Percentiles rank a stretch among this genome's conserved stretches.
phyloP scores from a whole-genome alignment of 2,797 vertebrate genomes.

The Danio kyathit region DNA sequence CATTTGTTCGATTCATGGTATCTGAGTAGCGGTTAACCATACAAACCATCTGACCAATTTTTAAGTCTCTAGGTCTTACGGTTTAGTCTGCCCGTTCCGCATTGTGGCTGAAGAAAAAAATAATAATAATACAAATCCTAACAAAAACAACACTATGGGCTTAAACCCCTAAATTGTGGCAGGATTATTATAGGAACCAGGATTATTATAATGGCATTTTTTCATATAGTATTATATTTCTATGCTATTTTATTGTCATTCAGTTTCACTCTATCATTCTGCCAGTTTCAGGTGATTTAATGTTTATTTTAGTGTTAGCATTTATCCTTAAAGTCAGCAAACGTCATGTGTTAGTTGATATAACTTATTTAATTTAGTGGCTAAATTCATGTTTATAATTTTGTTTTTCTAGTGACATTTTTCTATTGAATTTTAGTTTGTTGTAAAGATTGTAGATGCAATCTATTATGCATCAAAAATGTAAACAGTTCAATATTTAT shows the following conservation, averaged over 20 bases:
- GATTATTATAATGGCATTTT: not conserved
- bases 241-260: not conserved
- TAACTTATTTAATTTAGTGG: not conserved
- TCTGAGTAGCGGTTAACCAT: too few relatives aligned
- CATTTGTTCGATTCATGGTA: too few relatives aligned
- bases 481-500: not conserved
- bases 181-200: not conserved
- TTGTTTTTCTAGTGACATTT: not conserved
- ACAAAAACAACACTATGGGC: too few relatives aligned
- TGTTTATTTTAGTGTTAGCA: not conserved
- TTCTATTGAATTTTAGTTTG: not conserved
- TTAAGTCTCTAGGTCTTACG: too few relatives aligned
- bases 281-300: not conserved
- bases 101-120: too few relatives aligned
- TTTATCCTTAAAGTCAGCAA: not conserved
- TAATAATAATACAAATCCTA: too few relatives aligned
- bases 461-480: not conserved
- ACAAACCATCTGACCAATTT: too few relatives aligned
- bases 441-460: not conserved
- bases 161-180: too few relatives aligned
- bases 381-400: not conserved
- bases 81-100: too few relatives aligned
- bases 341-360: not conserved
- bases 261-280: constrained; percentile 5
- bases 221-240: not conserved